A percentile compares a stretch with the other conserved stretches of the same genome.
Conservation (phyloP, 2,113 vertebrate genomes). For the Lycaon pictus region DNA sequence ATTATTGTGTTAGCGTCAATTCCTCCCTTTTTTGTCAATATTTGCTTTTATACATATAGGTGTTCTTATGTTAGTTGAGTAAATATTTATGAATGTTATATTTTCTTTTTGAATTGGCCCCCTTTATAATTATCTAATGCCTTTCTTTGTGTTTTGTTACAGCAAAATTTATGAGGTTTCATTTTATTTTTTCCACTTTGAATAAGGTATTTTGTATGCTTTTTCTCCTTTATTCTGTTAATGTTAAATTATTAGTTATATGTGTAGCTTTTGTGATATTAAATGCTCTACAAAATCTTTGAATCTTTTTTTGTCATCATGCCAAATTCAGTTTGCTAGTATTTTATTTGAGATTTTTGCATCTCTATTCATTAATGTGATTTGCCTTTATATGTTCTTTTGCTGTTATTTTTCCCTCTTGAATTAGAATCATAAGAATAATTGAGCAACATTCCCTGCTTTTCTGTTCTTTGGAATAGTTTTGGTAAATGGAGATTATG, state of each 20-base stretch:
- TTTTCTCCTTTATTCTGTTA: neutral
- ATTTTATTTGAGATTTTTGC: neutral
- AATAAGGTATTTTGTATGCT: neutral
- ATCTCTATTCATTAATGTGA: neutral
- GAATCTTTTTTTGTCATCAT: neutral
- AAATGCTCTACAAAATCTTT: neutral
- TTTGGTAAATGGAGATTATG: neutral
- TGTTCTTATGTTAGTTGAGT: neutral
- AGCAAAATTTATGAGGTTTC: neutral
- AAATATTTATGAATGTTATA: neutral
- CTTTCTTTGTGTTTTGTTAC: neutral
- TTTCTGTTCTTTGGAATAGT: neutral
- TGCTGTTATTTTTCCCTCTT: neutral
- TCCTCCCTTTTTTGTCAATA: neutral
- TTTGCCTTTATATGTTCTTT: slow-evolving; percentile 14
- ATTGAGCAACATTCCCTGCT: neutral
- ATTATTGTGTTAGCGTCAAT: neutral
- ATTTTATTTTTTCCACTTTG: neutral
- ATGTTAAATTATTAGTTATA: neutral
- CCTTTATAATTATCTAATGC: neutral
- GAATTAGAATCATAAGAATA: neutral
- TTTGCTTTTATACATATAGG: neutral
- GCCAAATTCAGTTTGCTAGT: neutral
- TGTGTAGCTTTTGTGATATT: neutral
- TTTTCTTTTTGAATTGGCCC: neutral